A percentile compares a stretch with the other conserved stretches of the same genome.
Evolutionary conservation across 2,797 vertebrate genomes (phyloP).

Genomic region (Odontamblyopus rebecca): DNA sequence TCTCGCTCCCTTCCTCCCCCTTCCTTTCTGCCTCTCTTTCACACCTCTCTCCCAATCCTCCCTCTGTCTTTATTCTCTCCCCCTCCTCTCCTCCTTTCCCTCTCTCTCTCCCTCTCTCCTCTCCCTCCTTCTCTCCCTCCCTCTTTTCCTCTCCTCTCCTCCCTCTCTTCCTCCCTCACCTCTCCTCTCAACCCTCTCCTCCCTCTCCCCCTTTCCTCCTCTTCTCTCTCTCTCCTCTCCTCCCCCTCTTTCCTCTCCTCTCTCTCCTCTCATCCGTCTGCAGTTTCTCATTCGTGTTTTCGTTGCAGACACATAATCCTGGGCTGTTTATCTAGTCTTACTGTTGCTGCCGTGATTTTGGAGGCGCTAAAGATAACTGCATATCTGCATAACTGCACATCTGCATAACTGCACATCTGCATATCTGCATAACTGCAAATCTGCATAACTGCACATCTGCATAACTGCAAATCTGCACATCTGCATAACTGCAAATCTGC

Average conservation of each 20-base stretch:
- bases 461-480: no score
- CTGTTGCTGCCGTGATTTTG: slow-evolving; percentile 11
- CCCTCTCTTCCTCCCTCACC: not conserved
- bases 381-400: no score
- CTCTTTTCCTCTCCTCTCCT: no score
- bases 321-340: slow-evolving; percentile 20
- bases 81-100: slow-evolving; percentile 14
- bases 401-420: no score
- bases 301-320: slow-evolving; percentile 24
- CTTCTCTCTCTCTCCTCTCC: not conserved
- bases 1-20: no score
- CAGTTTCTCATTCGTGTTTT: slow-evolving; percentile 42
- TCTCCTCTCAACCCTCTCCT: no score
- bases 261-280: not conserved
- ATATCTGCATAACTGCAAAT: no score
- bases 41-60: not conserved
- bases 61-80: slow-evolving; percentile 33
- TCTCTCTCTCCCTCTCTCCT: slow-evolving; percentile 20
- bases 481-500: no score
- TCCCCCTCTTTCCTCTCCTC: not conserved
- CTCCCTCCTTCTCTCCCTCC: slow-evolving; percentile 19
- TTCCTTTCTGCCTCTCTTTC: no score
- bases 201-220: not conserved
- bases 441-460: no score
- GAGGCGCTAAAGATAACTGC: not conserved